Evolutionary conservation across 2,888 invertebrate genomes (phyloP).

Genomic region (Noctuana brunneofusca): DNA sequence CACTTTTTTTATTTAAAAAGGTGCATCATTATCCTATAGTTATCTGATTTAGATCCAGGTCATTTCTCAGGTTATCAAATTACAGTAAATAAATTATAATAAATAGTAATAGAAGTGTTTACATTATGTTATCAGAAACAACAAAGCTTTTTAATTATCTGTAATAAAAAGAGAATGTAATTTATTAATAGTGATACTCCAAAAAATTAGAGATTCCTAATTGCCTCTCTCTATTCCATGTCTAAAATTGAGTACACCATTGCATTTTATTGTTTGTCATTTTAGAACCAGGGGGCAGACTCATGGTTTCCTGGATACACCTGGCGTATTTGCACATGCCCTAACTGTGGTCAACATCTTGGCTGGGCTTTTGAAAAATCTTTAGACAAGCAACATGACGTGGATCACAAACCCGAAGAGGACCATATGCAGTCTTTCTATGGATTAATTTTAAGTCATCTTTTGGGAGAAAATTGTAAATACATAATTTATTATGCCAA

Average conservation of each 20-base stretch:
- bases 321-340: conserved; percentile 85
- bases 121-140: too few species aligned
- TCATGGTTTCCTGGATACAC: conserved; percentile 87
- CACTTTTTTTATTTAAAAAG: too few species aligned
- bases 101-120: too few species aligned
- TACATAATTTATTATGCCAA: conserved; percentile 33
- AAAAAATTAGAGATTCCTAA: too few species aligned
- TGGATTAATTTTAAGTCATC: conserved; percentile 72
- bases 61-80: too few species aligned
- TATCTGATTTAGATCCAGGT: too few species aligned
- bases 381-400: conserved; percentile 45
- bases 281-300: conserved; percentile 79
- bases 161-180: too few species aligned
- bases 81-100: too few species aligned
- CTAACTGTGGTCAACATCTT: conserved; percentile 83
- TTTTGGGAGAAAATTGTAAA: conserved; percentile 80
- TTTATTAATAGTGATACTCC: too few species aligned
- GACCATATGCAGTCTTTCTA: conserved; percentile 62
- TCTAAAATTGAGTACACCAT: not conserved
- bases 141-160: too few species aligned
- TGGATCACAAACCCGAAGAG: conserved; percentile 40
- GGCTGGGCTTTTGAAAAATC: conserved; percentile 84
- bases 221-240: too few species aligned
- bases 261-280: conserved; percentile 32
- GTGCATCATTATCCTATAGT: too few species aligned